Conservation (phyloP, 2,888 invertebrate species). For the Temnothorax ravouxi region DNA sequence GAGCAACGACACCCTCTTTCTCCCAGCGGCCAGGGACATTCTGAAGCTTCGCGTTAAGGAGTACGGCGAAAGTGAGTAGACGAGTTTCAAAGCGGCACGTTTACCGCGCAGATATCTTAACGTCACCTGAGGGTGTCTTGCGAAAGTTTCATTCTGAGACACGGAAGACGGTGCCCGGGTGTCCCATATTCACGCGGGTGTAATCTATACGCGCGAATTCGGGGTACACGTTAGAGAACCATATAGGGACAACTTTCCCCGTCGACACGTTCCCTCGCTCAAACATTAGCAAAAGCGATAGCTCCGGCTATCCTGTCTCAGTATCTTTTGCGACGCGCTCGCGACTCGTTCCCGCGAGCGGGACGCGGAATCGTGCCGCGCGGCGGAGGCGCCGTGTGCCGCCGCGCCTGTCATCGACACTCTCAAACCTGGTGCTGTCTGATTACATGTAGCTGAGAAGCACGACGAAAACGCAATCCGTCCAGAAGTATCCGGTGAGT, state of each 20-base stretch:
- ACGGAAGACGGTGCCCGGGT: not conserved
- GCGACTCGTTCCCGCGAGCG: conserved; percentile 20
- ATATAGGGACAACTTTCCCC: conserved; percentile 15
- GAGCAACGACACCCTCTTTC: conserved; percentile 90
- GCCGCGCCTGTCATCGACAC: conserved; percentile 31
- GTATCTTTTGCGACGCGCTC: conserved; percentile 25
- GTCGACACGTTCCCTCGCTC: not conserved
- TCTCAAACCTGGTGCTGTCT: conserved; percentile 76
- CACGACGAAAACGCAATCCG: conserved; percentile 84
- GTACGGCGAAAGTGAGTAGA: conserved; percentile 90
- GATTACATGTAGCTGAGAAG: conserved; percentile 81
- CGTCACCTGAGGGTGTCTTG: conserved; percentile 6
- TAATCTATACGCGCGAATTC: conserved; percentile 22
- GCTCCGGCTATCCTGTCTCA: not conserved
- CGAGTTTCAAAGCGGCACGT: not conserved
- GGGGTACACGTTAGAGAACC: not conserved
- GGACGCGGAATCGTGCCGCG: not conserved
- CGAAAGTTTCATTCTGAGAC: conserved; percentile 9
- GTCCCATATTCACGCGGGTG: not conserved
- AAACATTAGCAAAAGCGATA: conserved; percentile 24
- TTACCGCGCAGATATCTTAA: conserved; percentile 11
- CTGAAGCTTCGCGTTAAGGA: conserved; percentile 92
- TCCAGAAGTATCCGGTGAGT: conserved; percentile 82
- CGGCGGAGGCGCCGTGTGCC: not conserved
- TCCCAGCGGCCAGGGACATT: conserved; percentile 91